Percentiles rank a stretch among this genome's conserved stretches.
phyloP scores from a whole-genome alignment of 2,888 invertebrate genomes.

The Arrhopalites spinosus region DNA sequence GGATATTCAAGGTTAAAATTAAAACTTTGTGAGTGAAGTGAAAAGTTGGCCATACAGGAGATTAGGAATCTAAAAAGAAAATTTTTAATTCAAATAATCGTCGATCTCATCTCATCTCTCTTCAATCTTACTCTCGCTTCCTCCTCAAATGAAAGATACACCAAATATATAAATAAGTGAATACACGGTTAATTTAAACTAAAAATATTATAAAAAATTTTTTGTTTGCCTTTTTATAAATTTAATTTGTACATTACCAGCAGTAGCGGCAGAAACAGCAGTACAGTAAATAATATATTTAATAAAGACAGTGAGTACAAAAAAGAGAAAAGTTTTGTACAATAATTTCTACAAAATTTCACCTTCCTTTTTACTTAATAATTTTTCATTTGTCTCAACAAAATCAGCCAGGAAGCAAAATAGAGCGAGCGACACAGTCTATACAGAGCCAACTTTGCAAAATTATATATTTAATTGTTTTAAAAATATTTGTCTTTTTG shows the following conservation, averaged over 20 bases:
- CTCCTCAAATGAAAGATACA: background rate
- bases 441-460: too few relatives aligned
- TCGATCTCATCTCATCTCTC: constrained; percentile 59
- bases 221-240: background rate
- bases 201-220: background rate
- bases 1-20: background rate
- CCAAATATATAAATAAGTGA: background rate
- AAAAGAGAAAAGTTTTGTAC: too few relatives aligned
- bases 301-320: too few relatives aligned
- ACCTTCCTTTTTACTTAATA: too few relatives aligned
- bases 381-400: too few relatives aligned
- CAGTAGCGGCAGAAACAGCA: background rate
- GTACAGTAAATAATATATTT: background rate
- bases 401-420: too few relatives aligned
- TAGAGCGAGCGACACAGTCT: too few relatives aligned
- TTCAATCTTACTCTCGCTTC: constrained; percentile 6
- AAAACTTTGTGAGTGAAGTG: background rate
- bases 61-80: background rate
- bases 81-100: constrained; percentile 60
- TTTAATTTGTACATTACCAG: background rate
- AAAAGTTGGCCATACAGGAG: background rate
- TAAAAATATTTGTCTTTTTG: too few relatives aligned
- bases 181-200: background rate
- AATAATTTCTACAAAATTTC: too few relatives aligned
- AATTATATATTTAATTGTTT: too few relatives aligned